Percentiles rank a stretch among this genome's conserved stretches.
These are phyloP conservation scores for Diachrysia chrysitis DNA, from an alignment of 2,888 invertebrate species.

Conservation along the genomic window DNA sequence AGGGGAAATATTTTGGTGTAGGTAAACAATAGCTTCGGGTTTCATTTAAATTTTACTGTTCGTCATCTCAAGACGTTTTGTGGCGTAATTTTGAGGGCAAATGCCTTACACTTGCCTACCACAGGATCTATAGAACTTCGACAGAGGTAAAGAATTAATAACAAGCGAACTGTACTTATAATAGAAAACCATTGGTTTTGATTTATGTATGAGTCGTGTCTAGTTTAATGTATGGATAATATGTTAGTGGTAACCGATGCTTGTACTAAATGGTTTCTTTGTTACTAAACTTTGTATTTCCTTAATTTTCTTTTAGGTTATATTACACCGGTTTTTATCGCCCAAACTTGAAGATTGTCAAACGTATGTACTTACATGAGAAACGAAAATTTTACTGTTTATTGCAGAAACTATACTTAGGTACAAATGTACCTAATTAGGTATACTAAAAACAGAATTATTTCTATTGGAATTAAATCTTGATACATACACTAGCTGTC, in stretches of 20 bases:
- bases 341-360: no score
- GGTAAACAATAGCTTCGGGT: constrained; percentile 70
- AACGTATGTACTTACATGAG: no score
- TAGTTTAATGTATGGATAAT: neutral
- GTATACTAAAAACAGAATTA: no score
- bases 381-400: no score
- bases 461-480: no score
- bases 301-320: neutral
- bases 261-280: constrained; percentile 5
- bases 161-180: constrained; percentile 60
- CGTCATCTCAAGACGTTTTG: constrained; percentile 72
- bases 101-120: constrained; percentile 41
- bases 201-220: constrained; percentile 19
- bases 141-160: constrained; percentile 65
- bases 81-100: constrained; percentile 69
- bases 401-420: no score
- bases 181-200: constrained; percentile 67
- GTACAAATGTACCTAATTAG: no score
- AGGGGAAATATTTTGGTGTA: constrained; percentile 62
- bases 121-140: constrained; percentile 46
- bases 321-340: no score
- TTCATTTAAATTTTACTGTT: constrained; percentile 76
- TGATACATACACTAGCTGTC: no score
- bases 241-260: constrained; percentile 4
- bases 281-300: constrained; percentile 5